Evolutionary conservation across 2,113 vertebrate species (phyloP).

Genomic region (Eira barbara): DNA sequence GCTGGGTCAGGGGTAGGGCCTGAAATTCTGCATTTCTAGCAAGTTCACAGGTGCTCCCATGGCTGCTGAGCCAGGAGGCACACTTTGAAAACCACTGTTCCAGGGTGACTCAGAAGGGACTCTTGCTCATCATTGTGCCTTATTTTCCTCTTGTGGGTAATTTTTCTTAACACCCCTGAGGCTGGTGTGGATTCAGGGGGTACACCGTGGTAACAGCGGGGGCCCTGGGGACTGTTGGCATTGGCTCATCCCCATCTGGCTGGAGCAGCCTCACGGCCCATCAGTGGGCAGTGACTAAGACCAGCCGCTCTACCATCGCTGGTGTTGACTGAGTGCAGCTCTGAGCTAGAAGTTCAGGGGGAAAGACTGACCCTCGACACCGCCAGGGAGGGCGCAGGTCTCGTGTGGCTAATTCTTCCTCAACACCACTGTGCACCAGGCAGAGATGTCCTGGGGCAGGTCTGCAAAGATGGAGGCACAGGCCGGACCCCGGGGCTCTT

Average conservation of each 20-base stretch:
- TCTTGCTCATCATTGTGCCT: background rate
- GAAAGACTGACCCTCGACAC: background rate
- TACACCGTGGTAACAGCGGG: background rate
- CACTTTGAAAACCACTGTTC: background rate
- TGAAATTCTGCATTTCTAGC: background rate
- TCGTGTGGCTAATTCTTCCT: background rate
- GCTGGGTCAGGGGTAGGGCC: background rate
- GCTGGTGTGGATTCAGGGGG: background rate
- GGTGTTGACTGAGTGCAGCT: background rate
- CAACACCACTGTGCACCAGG: background rate
- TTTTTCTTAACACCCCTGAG: background rate
- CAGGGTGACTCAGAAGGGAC: conserved; percentile 12
- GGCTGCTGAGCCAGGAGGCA: background rate
- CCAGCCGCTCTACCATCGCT: too few species aligned
- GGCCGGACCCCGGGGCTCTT: background rate
- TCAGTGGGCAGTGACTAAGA: background rate
- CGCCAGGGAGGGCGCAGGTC: background rate
- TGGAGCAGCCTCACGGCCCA: background rate
- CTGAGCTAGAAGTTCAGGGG: background rate
- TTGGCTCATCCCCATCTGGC: background rate
- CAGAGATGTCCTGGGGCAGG: background rate
- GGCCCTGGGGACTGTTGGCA: background rate
- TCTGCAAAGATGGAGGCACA: background rate
- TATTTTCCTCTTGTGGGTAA: background rate
- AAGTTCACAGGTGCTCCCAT: background rate